Evolutionary conservation across 1,140 invertebrate genomes (phyloP).

Genomic region (Trachelipus rathkii): DNA sequence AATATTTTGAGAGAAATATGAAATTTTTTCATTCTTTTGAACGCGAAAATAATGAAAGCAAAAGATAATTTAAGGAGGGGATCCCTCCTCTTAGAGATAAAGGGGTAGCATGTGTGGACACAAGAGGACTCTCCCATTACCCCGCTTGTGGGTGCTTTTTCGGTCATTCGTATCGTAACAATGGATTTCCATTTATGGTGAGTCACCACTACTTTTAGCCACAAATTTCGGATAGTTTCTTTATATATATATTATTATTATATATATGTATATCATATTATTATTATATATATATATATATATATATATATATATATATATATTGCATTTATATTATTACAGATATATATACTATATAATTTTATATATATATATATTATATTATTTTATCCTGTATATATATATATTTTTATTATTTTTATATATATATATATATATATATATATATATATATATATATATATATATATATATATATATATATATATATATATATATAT

Average conservation of each 20-base stretch:
- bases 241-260: not conserved
- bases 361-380: slow-evolving; percentile 8
- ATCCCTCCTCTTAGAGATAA: not conserved
- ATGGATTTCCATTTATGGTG: not conserved
- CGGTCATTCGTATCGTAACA: not conserved
- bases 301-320: not conserved
- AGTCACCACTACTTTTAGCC: not conserved
- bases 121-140: slow-evolving; percentile 24
- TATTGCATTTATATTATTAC: too few relatives aligned
- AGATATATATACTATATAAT: not conserved
- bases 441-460: too few relatives aligned
- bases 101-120: slow-evolving; percentile 27
- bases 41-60: not conserved
- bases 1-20: not conserved
- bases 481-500: too few relatives aligned
- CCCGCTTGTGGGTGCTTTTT: slow-evolving; percentile 28
- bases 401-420: too few relatives aligned
- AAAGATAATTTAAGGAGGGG: not conserved
- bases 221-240: not conserved
- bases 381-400: too few relatives aligned
- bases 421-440: too few relatives aligned
- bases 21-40: not conserved
- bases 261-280: not conserved
- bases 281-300: not conserved
- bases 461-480: too few relatives aligned